Evolutionary conservation across 2,888 invertebrate genomes (phyloP).

Genomic region (Yponomeuta cagnagella): DNA sequence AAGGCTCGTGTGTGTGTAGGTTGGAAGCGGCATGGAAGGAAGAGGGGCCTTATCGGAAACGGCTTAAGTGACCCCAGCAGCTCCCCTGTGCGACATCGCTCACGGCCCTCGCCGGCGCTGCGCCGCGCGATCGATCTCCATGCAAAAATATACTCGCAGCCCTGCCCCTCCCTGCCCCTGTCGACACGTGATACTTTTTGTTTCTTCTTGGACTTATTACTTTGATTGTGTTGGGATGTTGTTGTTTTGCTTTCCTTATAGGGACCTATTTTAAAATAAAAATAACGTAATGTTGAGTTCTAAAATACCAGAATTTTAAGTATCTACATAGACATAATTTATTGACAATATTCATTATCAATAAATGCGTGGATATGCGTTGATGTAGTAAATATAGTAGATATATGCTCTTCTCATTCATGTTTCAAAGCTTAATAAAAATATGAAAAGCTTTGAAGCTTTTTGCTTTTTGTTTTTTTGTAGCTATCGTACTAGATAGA

Average conservation of each 20-base stretch:
- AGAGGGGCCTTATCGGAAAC: slow-evolving; percentile 72
- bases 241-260: background rate
- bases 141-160: slow-evolving; percentile 51
- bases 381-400: no score
- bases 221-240: background rate
- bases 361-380: no score
- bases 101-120: slow-evolving; percentile 22
- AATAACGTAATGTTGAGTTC: no score
- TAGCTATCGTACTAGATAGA: no score
- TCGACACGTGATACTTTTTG: background rate
- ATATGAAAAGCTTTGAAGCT: no score
- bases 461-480: no score
- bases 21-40: background rate
- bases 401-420: no score
- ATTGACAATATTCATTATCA: no score
- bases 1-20: background rate
- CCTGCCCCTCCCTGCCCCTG: background rate
- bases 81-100: slow-evolving; percentile 67
- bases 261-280: no score
- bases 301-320: no score
- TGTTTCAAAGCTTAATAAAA: no score
- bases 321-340: no score
- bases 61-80: slow-evolving; percentile 74
- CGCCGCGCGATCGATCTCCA: slow-evolving; percentile 61
- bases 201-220: background rate